A percentile compares a stretch with the other conserved stretches of the same genome.
These are phyloP conservation scores for Luffia ferchaultella DNA, from an alignment of 2,888 invertebrate species.

Conservation along the genomic window DNA sequence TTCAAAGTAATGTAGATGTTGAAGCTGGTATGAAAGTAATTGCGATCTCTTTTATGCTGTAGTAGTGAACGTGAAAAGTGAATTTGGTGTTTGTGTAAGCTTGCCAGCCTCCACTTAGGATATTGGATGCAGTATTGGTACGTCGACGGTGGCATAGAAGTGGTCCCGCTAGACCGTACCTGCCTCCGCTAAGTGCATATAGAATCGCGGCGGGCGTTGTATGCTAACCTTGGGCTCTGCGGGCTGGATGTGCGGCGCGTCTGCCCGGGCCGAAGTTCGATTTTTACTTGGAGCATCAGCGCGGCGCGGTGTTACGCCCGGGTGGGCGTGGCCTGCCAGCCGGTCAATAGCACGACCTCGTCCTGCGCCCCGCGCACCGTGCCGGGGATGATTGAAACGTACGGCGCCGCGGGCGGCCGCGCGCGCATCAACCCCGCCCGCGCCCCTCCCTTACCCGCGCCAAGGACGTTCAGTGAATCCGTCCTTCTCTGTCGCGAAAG, in stretches of 20 bases:
- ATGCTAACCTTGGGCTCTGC: conserved; percentile 50
- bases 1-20: no score
- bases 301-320: conserved; percentile 54
- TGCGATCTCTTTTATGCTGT: no score
- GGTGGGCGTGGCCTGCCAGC: conserved; percentile 62
- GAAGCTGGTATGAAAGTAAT: no score
- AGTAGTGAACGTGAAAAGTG: no score
- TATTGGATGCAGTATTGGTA: neutral
- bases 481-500: conserved; percentile 65
- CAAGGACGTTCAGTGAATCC: conserved; percentile 68
- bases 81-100: no score
- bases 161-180: neutral
- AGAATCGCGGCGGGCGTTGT: no score
- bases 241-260: conserved; percentile 41
- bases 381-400: conserved; percentile 65
- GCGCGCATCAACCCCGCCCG: conserved; percentile 41
- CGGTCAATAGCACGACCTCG: conserved; percentile 63
- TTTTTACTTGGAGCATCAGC: conserved; percentile 62
- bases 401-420: conserved; percentile 65
- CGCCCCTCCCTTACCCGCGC: conserved; percentile 48
- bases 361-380: conserved; percentile 32
- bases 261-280: conserved; percentile 63
- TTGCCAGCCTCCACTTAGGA: neutral
- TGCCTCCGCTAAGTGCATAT: neutral
- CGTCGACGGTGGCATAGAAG: neutral